Percentiles rank a stretch among this genome's conserved stretches.
These are phyloP conservation scores for Strigamia transsilvanica DNA, from an alignment of 2,888 invertebrate genomes.

Conservation along the genomic window DNA sequence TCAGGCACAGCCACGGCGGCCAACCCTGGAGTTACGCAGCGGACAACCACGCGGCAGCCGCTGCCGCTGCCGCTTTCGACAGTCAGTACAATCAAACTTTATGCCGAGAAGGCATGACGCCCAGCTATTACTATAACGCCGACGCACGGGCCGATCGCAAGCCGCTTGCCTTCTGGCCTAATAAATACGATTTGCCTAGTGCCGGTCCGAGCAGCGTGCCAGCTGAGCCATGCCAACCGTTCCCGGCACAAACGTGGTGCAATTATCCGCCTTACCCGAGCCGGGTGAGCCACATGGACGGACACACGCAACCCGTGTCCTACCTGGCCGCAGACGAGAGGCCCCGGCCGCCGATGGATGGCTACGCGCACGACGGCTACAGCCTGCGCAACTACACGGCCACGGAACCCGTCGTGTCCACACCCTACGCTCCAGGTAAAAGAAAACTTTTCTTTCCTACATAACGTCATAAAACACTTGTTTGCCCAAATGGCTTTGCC, in stretches of 20 bases:
- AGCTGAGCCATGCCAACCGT: conserved; percentile 69
- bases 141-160: conserved; percentile 65
- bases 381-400: conserved; percentile 77
- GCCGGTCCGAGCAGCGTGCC: conserved; percentile 63
- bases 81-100: conserved; percentile 69
- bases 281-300: conserved; percentile 59
- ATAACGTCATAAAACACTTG: conserved; percentile 56
- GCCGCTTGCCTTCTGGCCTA: conserved; percentile 76
- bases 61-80: conserved; percentile 69
- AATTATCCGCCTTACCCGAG: conserved; percentile 73
- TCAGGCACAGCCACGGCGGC: conserved; percentile 72
- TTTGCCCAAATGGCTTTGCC: conserved; percentile 67
- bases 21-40: conserved; percentile 55
- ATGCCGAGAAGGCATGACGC: conserved; percentile 68
- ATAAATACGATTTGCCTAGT: conserved; percentile 64
- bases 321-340: conserved; percentile 58
- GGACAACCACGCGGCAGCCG: conserved; percentile 68
- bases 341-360: conserved; percentile 66
- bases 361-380: conserved; percentile 79
- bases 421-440: conserved; percentile 81
- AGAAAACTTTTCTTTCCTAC: conserved; percentile 23
- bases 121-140: conserved; percentile 76
- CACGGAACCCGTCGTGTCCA: conserved; percentile 71
- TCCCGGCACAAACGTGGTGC: conserved; percentile 78
- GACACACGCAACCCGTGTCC: conserved; percentile 58